Conservation (phyloP, 1,140 invertebrate species). For the Chelonus insularis region DNA sequence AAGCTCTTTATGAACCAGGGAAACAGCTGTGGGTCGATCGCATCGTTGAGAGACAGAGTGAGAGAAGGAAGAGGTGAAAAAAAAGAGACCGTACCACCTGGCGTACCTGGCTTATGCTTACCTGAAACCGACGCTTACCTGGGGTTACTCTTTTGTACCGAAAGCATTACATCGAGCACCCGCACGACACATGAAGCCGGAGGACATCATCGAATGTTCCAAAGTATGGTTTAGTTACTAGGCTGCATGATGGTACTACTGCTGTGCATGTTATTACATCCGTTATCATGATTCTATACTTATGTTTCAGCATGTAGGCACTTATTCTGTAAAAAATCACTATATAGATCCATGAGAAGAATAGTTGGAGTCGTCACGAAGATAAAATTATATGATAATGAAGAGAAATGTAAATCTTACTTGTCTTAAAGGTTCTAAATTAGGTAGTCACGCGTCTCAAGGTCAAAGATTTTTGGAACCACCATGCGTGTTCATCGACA, state of each 20-base stretch:
- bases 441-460: not conserved
- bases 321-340: too few species aligned
- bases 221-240: not conserved
- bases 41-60: constrained; percentile 30
- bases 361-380: too few species aligned
- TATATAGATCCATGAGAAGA: too few species aligned
- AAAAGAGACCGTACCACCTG: constrained; percentile 53
- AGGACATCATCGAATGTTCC: not conserved
- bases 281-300: too few species aligned
- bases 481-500: not conserved
- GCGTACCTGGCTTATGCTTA: constrained; percentile 53
- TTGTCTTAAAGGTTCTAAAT: not conserved
- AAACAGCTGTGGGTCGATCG: constrained; percentile 55
- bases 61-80: constrained; percentile 37
- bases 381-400: too few species aligned
- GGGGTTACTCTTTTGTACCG: constrained; percentile 15
- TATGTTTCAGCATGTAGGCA: not conserved
- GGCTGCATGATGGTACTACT: not conserved
- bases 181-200: constrained; percentile 7
- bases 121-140: constrained; percentile 44
- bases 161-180: constrained; percentile 2
- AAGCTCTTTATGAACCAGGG: constrained; percentile 39
- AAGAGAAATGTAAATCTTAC: not conserved
- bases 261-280: not conserved
- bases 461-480: not conserved